phyloP scores from a whole-genome alignment of 2,888 invertebrate species.

The Amphipyra berbera region DNA sequence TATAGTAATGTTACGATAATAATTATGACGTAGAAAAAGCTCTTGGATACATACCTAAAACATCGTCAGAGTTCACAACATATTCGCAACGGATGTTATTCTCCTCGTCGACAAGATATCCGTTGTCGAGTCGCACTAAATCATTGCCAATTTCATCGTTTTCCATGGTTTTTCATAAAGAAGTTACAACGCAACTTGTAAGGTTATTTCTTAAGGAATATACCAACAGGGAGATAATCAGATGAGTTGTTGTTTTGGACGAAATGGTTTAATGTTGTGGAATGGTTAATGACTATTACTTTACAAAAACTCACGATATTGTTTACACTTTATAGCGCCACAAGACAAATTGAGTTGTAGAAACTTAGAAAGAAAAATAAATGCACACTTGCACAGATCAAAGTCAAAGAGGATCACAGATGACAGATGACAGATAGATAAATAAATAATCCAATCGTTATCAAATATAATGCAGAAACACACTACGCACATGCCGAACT shows the following conservation, averaged over 20 bases:
- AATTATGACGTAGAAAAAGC: slow-evolving; percentile 11
- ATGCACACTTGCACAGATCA: no score
- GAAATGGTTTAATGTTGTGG: no score
- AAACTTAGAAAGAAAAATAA: no score
- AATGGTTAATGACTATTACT: background rate
- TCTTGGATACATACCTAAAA: slow-evolving; percentile 75
- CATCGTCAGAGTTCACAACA: slow-evolving; percentile 85
- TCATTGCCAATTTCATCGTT: slow-evolving; percentile 91
- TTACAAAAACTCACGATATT: background rate
- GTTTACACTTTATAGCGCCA: slow-evolving; percentile 32
- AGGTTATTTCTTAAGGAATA: slow-evolving; percentile 24
- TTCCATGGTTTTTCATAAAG: slow-evolving; percentile 82
- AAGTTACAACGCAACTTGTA: slow-evolving; percentile 12
- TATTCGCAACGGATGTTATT: slow-evolving; percentile 71
- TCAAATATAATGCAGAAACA: no score
- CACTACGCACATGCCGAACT: no score
- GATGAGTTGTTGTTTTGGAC: no score
- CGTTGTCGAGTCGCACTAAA: slow-evolving; percentile 80
- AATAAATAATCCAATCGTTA: no score
- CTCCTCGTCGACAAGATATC: slow-evolving; percentile 84
- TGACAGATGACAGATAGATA: background rate
- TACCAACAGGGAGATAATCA: no score
- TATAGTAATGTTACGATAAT: background rate
- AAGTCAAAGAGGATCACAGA: no score
- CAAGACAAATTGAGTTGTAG: slow-evolving; percentile 5